Evolutionary conservation across 2,797 vertebrate genomes (phyloP).

Genomic region (Sebastes steindachneri): DNA sequence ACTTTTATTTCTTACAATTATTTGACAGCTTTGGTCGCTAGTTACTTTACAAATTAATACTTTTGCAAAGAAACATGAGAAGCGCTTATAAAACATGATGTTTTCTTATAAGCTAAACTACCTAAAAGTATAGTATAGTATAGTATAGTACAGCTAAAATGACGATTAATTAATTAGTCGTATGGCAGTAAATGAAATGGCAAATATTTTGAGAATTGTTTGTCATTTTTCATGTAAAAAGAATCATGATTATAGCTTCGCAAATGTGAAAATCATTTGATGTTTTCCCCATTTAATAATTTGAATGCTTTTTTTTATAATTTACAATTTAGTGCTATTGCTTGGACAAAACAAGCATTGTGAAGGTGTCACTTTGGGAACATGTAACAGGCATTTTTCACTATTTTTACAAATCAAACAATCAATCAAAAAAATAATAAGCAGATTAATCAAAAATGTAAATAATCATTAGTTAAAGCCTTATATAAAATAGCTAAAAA

Average conservation of each 20-base stretch:
- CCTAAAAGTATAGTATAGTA: neutral
- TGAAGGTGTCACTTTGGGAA: neutral
- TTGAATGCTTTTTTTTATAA: neutral
- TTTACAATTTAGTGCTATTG: neutral
- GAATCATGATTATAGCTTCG: neutral
- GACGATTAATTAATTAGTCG: neutral
- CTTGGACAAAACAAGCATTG: neutral
- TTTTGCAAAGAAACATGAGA: neutral
- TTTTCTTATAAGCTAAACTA: neutral
- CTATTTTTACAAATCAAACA: neutral
- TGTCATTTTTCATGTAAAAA: neutral
- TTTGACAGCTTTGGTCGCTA: neutral
- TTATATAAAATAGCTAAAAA: neutral
- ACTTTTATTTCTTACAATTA: neutral
- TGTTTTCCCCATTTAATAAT: neutral
- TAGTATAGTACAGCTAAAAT: neutral
- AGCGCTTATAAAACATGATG: neutral
- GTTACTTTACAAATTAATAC: neutral
- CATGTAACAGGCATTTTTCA: neutral
- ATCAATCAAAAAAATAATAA: neutral
- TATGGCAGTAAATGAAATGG: rapidly evolving
- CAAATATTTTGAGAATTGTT: neutral
- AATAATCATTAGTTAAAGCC: neutral
- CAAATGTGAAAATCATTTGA: neutral
- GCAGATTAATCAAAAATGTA: neutral